Evolutionary conservation across 2,113 vertebrate genomes (phyloP), one percentile per base, ranked within the genome.

Genomic region (Corydoras maculifer): DNA sequence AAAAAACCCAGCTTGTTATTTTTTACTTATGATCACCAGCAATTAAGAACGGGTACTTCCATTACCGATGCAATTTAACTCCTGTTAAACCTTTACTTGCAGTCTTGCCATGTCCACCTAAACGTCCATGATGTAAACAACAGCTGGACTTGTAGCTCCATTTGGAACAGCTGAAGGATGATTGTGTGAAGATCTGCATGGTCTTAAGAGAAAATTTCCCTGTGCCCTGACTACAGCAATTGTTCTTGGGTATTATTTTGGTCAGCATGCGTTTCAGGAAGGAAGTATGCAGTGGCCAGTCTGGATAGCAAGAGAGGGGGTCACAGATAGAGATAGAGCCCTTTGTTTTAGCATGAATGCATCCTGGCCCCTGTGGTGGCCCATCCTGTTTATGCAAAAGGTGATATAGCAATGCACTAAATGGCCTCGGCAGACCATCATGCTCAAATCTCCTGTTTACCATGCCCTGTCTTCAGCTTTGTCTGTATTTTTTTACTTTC

Each of bases 161-260:
- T 29, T 35, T 8, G 5, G 55, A 73, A 59, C 74, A 69, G 69
- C 58, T 65, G 35, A 31, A 58, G 58, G 13, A 62, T 59, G 30
- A 31, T 64, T 73, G 61, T 53, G 11, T 55, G 57, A 48, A 32
- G 49, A 61, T 58, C 58, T 65, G 10, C 49, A 43, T 43, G 35
- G 35, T 43, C 70, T 55, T 18, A 10, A 73, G 43, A 60, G 30
- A 68, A 65, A 30, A n/a, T 58, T 79, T 79, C 80, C 76, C 66
- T 25, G 11, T 50, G 62, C 3, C 9, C 43, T 58, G n/a, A 29
- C 68, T 65, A 51, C 58, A 43, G 13, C 60, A 63, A 78, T 75
- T 75, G 78, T 78, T 81, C 68, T 74, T 30, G 31, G 8, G 61
- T 64, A 73, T 77, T 75, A 77, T 80, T 81, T 82, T 78, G 60